Evolutionary conservation across 2,888 invertebrate species (phyloP), one percentile per base, ranked within the genome.

Genomic region (Sinotaia quadrata): DNA sequence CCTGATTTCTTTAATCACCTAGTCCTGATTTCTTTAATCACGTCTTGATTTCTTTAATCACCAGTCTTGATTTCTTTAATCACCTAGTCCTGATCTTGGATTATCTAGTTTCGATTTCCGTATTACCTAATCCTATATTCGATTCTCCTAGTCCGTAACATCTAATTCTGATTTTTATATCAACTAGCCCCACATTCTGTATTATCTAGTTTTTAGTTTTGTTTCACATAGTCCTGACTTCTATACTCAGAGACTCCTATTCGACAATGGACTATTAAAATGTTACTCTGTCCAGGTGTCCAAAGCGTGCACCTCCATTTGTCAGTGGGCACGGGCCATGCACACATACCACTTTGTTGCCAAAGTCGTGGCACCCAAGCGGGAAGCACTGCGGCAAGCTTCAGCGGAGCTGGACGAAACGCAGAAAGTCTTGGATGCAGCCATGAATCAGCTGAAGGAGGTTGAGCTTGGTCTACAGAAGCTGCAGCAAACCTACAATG

Each of bases 231-330:
- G n/a, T n/a, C n/a, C n/a, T n/a, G n/a, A n/a, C n/a, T n/a, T n/a
- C n/a, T n/a, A n/a, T n/a, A n/a, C n/a, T n/a, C n/a, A n/a, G n/a
- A n/a, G n/a, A n/a, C n/a, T n/a, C n/a, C n/a, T n/a, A n/a, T n/a
- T n/a, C n/a, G n/a, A n/a, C n/a, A n/a, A n/a, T n/a, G n/a, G n/a
- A n/a, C n/a, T n/a, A n/a, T n/a, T n/a, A 47, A 41, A 7, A 47
- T 24, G 12, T 7, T 56, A 2, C 56, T 21, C 31, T 36, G 56
- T 69, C 0, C 83, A 92, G 92, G 92, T 93, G 15, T 94, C 94
- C 0, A 94, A 93, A 87, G 94, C 94, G 0, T 94, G 94, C 82
- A 92, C 92, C 75, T 94, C 94, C 1, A 89, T 95, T 0, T 95
- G 95, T 81, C 93, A 94, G 90, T 95, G 95, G 95, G 93, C 79